These are phyloP conservation scores for Paradisaea rubra DNA, from an alignment of 2,113 vertebrate species.

Conservation along the genomic window DNA sequence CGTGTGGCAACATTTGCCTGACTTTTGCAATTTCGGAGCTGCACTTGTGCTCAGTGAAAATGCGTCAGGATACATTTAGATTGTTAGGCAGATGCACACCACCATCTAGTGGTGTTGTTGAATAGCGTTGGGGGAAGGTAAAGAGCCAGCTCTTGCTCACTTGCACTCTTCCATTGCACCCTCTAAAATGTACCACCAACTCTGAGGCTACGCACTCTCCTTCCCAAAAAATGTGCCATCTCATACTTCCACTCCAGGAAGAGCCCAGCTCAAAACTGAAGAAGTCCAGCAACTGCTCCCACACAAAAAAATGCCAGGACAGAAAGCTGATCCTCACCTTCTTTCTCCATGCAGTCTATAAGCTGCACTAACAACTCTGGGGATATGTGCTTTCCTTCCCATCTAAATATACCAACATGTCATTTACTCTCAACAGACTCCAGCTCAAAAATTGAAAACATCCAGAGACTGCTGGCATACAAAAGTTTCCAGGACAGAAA, in stretches of 20 bases:
- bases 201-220: background rate
- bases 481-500: background rate
- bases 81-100: background rate
- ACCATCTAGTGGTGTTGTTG: background rate
- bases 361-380: background rate
- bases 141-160: background rate
- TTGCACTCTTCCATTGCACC: fast-evolving
- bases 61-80: fast-evolving
- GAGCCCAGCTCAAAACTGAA: background rate
- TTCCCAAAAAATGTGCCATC: background rate
- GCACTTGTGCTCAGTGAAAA: background rate
- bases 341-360: background rate
- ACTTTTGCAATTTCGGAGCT: background rate
- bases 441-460: background rate
- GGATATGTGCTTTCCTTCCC: background rate
- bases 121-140: background rate
- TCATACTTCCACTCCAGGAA: background rate
- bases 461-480: background rate
- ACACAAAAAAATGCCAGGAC: background rate
- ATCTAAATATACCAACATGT: background rate
- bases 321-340: background rate
- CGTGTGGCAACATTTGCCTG: background rate
- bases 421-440: background rate
- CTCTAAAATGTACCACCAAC: background rate
- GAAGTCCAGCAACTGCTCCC: background rate